Conservation (phyloP, 2,888 invertebrate genomes). For the Pimpla rufipes region DNA sequence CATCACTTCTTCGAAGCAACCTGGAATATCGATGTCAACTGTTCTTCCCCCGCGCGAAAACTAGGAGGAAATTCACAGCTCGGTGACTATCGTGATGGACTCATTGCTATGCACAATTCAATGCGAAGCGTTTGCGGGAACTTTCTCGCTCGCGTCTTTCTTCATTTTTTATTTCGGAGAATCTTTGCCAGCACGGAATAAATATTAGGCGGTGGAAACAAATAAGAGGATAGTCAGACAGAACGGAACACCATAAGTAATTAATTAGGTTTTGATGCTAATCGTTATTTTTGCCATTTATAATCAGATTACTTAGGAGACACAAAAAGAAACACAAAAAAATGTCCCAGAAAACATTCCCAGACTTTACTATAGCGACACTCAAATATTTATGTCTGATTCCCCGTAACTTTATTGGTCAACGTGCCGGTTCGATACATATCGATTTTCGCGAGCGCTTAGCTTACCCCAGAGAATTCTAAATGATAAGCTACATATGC, state of each 20-base stretch:
- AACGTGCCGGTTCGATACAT: no score
- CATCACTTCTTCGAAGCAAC: constrained; percentile 10
- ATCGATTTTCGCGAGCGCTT: no score
- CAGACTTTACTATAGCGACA: no score
- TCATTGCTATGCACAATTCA: constrained; percentile 23
- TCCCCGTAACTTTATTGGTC: neutral
- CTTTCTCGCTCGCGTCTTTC: neutral
- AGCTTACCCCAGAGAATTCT: neutral
- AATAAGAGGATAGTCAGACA: no score
- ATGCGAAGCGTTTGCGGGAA: neutral
- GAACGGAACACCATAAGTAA: no score
- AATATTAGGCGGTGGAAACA: no score
- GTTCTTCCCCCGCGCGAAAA: constrained; percentile 1
- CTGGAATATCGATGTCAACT: constrained; percentile 1
- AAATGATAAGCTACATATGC: neutral
- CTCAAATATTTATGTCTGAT: no score
- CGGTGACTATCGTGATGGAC: constrained; percentile 20
- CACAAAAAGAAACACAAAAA: no score
- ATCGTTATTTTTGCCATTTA: no score
- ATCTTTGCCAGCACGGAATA: neutral
- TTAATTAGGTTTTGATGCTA: no score
- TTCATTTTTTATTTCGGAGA: neutral
- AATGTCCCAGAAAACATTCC: no score
- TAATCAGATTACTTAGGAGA: no score
- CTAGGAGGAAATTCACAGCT: constrained; percentile 18